A percentile compares a stretch with the other conserved stretches of the same genome.
phyloP scores from a whole-genome alignment of 1,140 invertebrate species.

The Diuraphis noxia region DNA sequence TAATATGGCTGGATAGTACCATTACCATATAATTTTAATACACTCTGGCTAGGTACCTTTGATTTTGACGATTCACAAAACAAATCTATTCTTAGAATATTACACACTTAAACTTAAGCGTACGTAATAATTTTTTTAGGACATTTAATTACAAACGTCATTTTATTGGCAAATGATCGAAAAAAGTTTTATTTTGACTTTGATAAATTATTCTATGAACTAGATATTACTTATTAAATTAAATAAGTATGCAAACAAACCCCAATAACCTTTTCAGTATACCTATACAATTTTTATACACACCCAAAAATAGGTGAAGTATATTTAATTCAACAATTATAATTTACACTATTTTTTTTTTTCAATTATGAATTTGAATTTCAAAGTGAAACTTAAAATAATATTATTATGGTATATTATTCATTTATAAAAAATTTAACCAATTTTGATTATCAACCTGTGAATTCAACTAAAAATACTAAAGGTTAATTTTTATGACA shows the following conservation, averaged over 20 bases:
- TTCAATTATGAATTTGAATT: too few relatives aligned
- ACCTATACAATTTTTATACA: not conserved
- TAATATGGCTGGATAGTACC: not conserved
- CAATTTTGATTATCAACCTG: not conserved
- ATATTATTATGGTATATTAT: not conserved
- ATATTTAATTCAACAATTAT: not conserved
- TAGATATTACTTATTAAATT: not conserved
- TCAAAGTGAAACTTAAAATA: not conserved
- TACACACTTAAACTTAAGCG: not conserved
- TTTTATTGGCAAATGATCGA: not conserved
- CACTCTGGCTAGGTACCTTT: not conserved
- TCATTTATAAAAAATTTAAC: not conserved
- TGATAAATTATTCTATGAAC: not conserved
- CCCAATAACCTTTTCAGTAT: not conserved
- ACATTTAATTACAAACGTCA: not conserved
- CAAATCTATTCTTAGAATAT: not conserved
- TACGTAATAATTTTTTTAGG: not conserved
- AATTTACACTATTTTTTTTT: not conserved
- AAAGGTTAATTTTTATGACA: not conserved
- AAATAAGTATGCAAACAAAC: not conserved
- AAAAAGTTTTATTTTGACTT: not conserved
- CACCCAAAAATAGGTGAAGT: not conserved
- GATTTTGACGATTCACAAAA: slow-evolving; percentile 5
- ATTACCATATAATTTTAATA: slow-evolving; percentile 9
- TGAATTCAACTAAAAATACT: not conserved